These are phyloP conservation scores for Platalea minor DNA, from an alignment of 2,797 vertebrate genomes.

Conservation along the genomic window DNA sequence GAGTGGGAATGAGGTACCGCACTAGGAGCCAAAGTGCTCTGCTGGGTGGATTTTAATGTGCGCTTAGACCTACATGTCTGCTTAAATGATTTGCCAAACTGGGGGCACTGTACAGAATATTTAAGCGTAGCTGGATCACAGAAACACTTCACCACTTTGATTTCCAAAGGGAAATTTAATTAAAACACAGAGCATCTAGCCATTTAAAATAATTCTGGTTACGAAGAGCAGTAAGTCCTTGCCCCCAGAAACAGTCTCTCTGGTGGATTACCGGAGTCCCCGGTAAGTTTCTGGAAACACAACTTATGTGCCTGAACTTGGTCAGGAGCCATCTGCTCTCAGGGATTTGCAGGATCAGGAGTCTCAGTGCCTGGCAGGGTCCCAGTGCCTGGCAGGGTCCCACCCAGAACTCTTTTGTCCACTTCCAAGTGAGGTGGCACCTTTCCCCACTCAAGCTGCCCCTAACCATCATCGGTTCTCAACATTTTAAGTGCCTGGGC, in stretches of 20 bases:
- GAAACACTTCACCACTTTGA: not conserved
- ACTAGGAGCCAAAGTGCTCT: not conserved
- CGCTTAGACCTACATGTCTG: not conserved
- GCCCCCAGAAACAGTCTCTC: not conserved
- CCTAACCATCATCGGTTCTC: not conserved
- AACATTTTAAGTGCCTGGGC: not conserved
- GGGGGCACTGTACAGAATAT: not conserved
- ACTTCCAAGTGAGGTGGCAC: not conserved
- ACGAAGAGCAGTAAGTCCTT: not conserved
- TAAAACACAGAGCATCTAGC: not conserved
- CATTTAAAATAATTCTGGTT: not conserved
- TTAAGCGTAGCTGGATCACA: not conserved
- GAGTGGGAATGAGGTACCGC: not conserved
- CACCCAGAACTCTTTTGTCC: not conserved
- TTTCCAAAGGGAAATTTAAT: not conserved
- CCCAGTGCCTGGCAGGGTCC: not conserved
- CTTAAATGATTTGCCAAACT: not conserved
- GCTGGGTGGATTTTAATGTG: not conserved
- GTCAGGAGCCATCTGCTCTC: not conserved
- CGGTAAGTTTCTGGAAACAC: not conserved
- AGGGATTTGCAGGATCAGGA: not conserved
- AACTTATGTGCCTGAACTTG: not conserved
- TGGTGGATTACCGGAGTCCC: not conserved
- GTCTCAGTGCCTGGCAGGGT: not conserved
- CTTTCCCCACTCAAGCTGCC: not conserved